Evolutionary conservation across 2,797 vertebrate species (phyloP).

Genomic region (Yasuhikotakia modesta): DNA sequence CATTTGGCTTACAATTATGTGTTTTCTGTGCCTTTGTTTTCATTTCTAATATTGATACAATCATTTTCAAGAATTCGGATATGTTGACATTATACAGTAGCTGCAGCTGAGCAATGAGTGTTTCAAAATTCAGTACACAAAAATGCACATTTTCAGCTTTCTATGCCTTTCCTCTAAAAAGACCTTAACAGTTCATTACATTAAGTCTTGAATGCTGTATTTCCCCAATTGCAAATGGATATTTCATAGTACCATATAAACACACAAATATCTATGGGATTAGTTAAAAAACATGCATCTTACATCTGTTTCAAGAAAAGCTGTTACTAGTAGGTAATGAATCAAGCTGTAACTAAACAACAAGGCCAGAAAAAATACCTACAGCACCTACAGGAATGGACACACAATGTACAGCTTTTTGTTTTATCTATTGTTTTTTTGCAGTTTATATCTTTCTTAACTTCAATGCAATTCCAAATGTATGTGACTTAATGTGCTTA

Average conservation of each 20-base stretch:
- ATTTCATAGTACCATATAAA: neutral
- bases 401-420: neutral
- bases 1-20: conserved; percentile 8
- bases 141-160: neutral
- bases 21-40: conserved; percentile 37
- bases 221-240: neutral
- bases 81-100: neutral
- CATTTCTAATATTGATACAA: neutral
- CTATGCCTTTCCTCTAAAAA: neutral
- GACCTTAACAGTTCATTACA: neutral
- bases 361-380: neutral
- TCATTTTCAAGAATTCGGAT: neutral
- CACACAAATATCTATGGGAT: neutral
- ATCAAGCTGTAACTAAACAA: neutral
- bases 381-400: neutral
- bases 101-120: neutral
- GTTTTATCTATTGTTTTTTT: no score
- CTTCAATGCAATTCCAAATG: neutral
- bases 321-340: neutral
- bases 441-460: neutral
- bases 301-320: neutral
- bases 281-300: neutral
- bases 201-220: neutral
- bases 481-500: neutral
- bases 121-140: neutral